A percentile compares a stretch with the other conserved stretches of the same genome.
These are phyloP conservation scores for Euspilapteryx auroguttella DNA, from an alignment of 2,888 invertebrate genomes.

Conservation along the genomic window DNA sequence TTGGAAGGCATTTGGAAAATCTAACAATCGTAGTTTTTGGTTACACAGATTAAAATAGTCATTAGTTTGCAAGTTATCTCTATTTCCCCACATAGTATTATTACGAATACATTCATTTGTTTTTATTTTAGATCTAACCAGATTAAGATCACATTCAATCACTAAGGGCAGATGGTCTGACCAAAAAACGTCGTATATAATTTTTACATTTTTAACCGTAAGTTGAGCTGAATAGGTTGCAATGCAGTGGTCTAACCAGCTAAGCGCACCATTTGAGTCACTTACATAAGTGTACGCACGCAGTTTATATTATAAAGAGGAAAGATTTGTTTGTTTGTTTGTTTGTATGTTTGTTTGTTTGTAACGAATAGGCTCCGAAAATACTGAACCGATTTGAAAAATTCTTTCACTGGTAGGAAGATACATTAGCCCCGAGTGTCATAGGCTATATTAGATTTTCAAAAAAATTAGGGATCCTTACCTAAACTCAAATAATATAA, in stretches of 20 bases:
- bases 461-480: no score
- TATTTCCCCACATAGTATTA: not conserved
- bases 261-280: not conserved
- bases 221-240: not conserved
- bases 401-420: no score
- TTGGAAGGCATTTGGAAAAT: not conserved
- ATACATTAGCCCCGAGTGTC: no score
- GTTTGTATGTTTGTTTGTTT: no score
- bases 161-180: slow-evolving; percentile 1
- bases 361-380: no score
- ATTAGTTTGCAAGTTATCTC: not conserved
- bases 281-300: slow-evolving; percentile 1
- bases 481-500: no score
- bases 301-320: no score
- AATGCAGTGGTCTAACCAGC: slow-evolving; percentile 3
- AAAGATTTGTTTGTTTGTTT: no score
- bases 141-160: not conserved
- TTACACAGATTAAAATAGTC: not conserved
- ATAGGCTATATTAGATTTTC: no score
- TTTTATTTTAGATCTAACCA: not conserved
- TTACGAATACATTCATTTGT: not conserved
- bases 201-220: slow-evolving; percentile 1
- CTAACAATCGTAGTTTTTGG: no score
- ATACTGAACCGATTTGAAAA: no score
- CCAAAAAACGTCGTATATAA: not conserved